phyloP scores from a whole-genome alignment of 2,888 invertebrate species.

The Drosophila colorata region DNA sequence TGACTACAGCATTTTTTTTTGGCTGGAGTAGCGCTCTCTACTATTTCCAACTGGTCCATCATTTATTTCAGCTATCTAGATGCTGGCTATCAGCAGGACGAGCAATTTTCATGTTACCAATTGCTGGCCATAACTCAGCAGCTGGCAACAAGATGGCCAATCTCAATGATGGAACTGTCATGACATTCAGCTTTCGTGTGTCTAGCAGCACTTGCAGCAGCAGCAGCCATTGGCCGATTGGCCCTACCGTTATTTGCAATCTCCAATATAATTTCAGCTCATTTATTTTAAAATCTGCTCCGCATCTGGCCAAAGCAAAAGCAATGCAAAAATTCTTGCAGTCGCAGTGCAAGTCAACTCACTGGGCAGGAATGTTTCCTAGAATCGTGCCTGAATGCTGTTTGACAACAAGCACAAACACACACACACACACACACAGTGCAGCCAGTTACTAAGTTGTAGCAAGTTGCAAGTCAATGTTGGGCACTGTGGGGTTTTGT shows the following conservation, averaged over 20 bases:
- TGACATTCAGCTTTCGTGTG: slow-evolving; percentile 54
- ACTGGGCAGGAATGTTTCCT: slow-evolving; percentile 77
- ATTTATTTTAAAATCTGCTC: slow-evolving; percentile 71
- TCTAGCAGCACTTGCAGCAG: neutral
- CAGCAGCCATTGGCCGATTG: slow-evolving; percentile 17
- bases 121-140: slow-evolving; percentile 50
- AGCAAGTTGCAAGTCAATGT: slow-evolving; percentile 80
- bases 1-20: too few species aligned
- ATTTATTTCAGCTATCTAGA: slow-evolving; percentile 23
- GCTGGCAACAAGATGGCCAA: slow-evolving; percentile 48
- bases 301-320: slow-evolving; percentile 43
- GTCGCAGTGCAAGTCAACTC: slow-evolving; percentile 51
- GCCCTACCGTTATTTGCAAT: slow-evolving; percentile 52
- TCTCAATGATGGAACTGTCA: slow-evolving; percentile 72
- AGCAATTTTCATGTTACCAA: slow-evolving; percentile 37
- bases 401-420: slow-evolving; percentile 74
- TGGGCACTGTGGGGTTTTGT: slow-evolving; percentile 20
- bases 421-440: slow-evolving; percentile 13
- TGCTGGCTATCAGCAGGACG: slow-evolving; percentile 34
- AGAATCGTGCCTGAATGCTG: slow-evolving; percentile 84
- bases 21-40: neutral
- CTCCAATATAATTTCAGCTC: slow-evolving; percentile 60
- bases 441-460: slow-evolving; percentile 72
- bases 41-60: neutral
- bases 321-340: slow-evolving; percentile 65